Base-by-base conservation (phyloP, 2,888 invertebrate genomes). In the Drosophila putrida region DNA sequence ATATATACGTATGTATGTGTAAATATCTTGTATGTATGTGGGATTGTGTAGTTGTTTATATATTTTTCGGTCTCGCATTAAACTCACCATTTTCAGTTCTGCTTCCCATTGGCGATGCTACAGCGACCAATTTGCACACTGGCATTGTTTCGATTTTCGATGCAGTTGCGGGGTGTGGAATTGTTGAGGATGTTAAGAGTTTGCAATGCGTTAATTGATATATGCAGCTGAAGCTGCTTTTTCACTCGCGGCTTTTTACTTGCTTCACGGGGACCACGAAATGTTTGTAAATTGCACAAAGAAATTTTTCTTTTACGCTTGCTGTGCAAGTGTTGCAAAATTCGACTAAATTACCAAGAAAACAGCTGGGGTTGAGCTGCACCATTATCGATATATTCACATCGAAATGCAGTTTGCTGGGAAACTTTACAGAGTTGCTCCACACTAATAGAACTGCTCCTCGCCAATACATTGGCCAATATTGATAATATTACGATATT, bases 51-150 rank as follows among this genome's bases (percentile, higher is more conserved):
- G 49, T 50, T 71, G 41, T 61, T 60, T 58, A 61, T 55, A 41
- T 20, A 46, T 35, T 31, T 13, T 33, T 35, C 36, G 33, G 10
- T 27, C 33, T 50, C 15, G 39, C 58, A 8, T 38, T 15, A 64
- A 68, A 83, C 83, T 83, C 66, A 83, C 83, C 84, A 82, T 83
- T 83, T 81, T 87, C 80, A 83, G 87, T 87, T 83, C 84, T 83
- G 87, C 83, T 83, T 55, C 68, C 82, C 67, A 71, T 60, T 68
- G 60, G 58, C 68, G 53, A 63, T 70, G 73, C 74, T 60, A 62
- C 61, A 31, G 55, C 58, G 58, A 41, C 59, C 64, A 50, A 55
- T 71, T 71, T 57, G 78, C 77, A 71, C 67, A 75, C 60, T 59
- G 72, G 71, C 78, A 76, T 76, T 76, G 57, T 68, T 63, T 68